Percentiles rank a stretch among this genome's conserved stretches.
These are phyloP conservation scores for Stomatorhinus walkeri DNA, from an alignment of 2,797 vertebrate genomes.

Conservation along the genomic window DNA sequence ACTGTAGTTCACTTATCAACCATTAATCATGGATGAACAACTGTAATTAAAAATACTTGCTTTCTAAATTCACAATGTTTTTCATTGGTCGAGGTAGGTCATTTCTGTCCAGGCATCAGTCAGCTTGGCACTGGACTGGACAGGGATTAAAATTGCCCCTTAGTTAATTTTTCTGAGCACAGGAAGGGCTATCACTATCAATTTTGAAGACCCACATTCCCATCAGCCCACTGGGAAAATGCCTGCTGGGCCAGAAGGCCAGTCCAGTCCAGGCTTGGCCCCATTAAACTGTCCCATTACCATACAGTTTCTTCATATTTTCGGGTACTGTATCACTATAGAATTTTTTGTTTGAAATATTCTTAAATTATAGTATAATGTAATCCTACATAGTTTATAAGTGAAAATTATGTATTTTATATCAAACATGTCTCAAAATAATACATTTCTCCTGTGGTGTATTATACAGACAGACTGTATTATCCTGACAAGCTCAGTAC, in stretches of 20 bases:
- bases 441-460: not conserved
- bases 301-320: not conserved
- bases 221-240: not conserved
- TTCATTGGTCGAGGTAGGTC: not conserved
- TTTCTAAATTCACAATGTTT: not conserved
- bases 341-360: not conserved
- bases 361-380: not conserved
- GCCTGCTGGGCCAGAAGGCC: not conserved
- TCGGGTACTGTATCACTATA: not conserved
- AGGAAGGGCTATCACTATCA: not conserved
- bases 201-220: not conserved
- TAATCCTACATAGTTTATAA: not conserved
- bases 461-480: slow-evolving; percentile 10
- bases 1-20: not conserved
- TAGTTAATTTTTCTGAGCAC: not conserved
- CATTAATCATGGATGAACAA: not conserved
- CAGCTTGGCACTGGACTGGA: not conserved
- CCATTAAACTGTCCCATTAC: not conserved
- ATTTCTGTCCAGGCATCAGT: not conserved
- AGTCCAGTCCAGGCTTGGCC: not conserved
- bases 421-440: slow-evolving; percentile 5
- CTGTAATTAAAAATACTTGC: not conserved
- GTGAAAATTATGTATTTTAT: not conserved
- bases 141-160: not conserved
- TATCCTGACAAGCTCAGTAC: not conserved